A percentile compares a stretch with the other conserved stretches of the same genome.
These are phyloP conservation scores for Chaetodon trifascialis DNA, from an alignment of 2,113 vertebrate genomes.

Conservation along the genomic window DNA sequence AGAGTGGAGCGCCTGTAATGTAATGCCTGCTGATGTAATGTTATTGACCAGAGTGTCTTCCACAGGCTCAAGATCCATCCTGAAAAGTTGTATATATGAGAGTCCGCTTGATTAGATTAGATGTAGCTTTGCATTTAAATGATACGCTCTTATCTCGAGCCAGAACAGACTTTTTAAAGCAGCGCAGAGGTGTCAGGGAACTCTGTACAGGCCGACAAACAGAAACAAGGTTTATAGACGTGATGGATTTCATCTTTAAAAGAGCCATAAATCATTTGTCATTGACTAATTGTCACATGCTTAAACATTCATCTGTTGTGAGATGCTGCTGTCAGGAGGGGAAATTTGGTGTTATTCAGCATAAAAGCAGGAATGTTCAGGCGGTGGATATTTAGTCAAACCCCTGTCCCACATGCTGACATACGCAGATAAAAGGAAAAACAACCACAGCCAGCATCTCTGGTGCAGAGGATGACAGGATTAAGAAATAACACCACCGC, in stretches of 20 bases:
- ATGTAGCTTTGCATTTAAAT: conserved; percentile 50
- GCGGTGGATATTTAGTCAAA: conserved; percentile 34
- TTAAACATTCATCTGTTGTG: conserved; percentile 15
- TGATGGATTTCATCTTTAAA: background rate
- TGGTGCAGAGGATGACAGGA: conserved; percentile 48
- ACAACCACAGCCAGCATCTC: conserved; percentile 48
- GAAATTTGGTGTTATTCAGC: conserved; percentile 2
- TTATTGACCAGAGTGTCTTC: conserved; percentile 61
- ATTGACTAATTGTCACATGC: background rate
- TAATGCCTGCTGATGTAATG: conserved; percentile 45
- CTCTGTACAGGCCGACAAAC: background rate
- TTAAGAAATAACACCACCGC: conserved; percentile 55
- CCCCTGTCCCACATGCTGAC: conserved; percentile 25
- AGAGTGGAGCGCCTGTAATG: conserved; percentile 43
- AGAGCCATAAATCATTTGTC: background rate
- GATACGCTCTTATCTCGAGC: background rate
- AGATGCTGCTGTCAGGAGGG: conserved; percentile 17
- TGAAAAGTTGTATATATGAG: conserved; percentile 38
- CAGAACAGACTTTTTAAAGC: conserved; percentile 26
- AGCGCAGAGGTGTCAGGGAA: background rate
- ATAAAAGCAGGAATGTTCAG: conserved; percentile 22
- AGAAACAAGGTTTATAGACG: background rate
- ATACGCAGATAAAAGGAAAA: conserved; percentile 57
- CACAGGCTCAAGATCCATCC: conserved; percentile 39
- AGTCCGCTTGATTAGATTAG: conserved; percentile 39